phyloP scores from a whole-genome alignment of 2,888 invertebrate genomes.

The Atrina japonica region DNA sequence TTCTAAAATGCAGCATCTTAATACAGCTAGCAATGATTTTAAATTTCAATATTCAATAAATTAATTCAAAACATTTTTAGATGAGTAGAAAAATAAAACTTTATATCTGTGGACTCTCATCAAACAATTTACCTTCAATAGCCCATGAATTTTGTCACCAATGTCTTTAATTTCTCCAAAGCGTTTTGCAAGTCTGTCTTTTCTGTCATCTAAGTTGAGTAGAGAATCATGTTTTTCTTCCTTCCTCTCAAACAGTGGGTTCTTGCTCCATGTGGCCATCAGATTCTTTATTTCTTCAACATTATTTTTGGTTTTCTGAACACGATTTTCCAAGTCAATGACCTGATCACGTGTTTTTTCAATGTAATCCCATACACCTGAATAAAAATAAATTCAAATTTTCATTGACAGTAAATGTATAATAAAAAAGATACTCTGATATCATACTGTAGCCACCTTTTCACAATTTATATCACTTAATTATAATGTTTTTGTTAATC shows the following conservation, averaged over 20 bases:
- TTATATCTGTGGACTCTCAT: too few species aligned
- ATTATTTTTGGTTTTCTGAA: slow-evolving; percentile 92
- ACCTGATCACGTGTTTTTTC: slow-evolving; percentile 89
- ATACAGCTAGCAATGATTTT: too few species aligned
- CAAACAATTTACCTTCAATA: slow-evolving; percentile 83
- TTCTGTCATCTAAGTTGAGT: slow-evolving; percentile 90
- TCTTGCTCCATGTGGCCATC: slow-evolving; percentile 91
- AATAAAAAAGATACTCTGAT: too few species aligned
- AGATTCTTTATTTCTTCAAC: slow-evolving; percentile 89
- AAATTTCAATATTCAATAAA: too few species aligned
- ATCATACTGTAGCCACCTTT: too few species aligned
- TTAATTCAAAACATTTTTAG: too few species aligned
- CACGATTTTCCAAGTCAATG: slow-evolving; percentile 89
- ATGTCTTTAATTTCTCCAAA: slow-evolving; percentile 89
- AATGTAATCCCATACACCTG: slow-evolving; percentile 89
- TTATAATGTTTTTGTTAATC: too few species aligned
- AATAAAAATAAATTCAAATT: too few species aligned
- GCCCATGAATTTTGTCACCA: slow-evolving; percentile 87
- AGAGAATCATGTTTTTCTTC: slow-evolving; percentile 92
- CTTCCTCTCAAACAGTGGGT: slow-evolving; percentile 93
- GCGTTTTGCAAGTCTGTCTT: slow-evolving; percentile 89
- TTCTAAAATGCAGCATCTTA: too few species aligned
- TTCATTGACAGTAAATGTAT: too few species aligned
- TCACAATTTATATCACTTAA: too few species aligned
- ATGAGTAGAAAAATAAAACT: too few species aligned